Evolutionary conservation across 2,888 invertebrate species (phyloP), one percentile per base, ranked within the genome.

Genomic region (Petrophora chlorosata): DNA sequence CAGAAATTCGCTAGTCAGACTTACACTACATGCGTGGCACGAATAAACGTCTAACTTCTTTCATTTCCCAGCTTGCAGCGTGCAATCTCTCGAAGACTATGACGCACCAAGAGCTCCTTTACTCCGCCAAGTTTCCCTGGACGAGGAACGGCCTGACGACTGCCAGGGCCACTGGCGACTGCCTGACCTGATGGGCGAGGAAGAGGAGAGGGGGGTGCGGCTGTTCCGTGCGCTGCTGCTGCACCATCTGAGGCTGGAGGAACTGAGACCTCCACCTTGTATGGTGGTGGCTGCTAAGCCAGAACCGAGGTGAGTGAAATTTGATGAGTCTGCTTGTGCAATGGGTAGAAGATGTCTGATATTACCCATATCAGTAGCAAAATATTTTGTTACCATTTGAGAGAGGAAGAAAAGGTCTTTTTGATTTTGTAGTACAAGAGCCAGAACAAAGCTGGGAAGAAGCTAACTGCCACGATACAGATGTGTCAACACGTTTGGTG

Each of bases 111-210:
- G 91, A 47, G 90, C 90, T 0, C 91, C 91, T 0, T 72, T 91
- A 0, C 78, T 79, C 0, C 81, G 91, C 0, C 91, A 91, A 55
- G 83, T 91, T 0, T 91, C 91, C 1, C 52, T 91, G 13, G 91
- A 91, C 14, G 91, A 91, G 52, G 91, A 91, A 53, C 67, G 91
- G 0, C 76, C 85, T 0, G 90, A 90, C 43, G 90, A 89, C 64
- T 91, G 86, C 53, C 91, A 82, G 44, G 91, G 90, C 0, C 91
- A 91, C 58, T 91, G 90, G 83, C 64, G 79, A 33, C 83, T 85
- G 0, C 73, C 79, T 0, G 80, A 82, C 12, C 70, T 86, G 3
- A 84, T 81, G 36, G 91, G 85, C 0, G 88, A 89, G 16, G 90
- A 89, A 40, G 87, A 87, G 14, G 87, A 92, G 69, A 73, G 82